These are phyloP conservation scores for Microvelia longipes DNA, from an alignment of 1,140 invertebrate genomes.

Conservation along the genomic window DNA sequence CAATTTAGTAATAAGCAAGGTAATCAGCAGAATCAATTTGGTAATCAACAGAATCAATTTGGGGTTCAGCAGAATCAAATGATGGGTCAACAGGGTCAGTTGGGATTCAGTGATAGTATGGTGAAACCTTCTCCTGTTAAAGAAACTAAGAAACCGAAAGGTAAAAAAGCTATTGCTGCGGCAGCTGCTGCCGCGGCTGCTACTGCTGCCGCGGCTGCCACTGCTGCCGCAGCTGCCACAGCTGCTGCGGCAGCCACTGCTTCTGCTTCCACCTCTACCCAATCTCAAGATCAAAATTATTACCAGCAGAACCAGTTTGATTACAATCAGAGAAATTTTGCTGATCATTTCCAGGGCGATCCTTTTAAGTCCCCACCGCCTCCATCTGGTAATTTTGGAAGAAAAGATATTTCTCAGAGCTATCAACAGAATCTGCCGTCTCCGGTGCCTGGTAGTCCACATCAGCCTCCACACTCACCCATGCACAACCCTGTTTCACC, in stretches of 20 bases:
- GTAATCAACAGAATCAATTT: background rate
- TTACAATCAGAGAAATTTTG: background rate
- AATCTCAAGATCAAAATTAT: background rate
- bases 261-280: background rate
- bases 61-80: too few relatives aligned
- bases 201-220: too few relatives aligned
- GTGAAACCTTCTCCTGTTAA: too few relatives aligned
- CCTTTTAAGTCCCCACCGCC: background rate
- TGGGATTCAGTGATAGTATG: too few relatives aligned
- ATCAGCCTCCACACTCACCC: background rate
- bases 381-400: background rate
- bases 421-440: background rate
- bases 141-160: too few relatives aligned
- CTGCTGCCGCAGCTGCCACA: too few relatives aligned
- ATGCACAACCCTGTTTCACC: background rate
- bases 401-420: background rate
- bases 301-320: background rate
- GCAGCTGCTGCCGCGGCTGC: too few relatives aligned
- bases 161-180: too few relatives aligned
- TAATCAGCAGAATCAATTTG: constrained; percentile 1
- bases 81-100: too few relatives aligned
- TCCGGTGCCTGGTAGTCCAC: background rate
- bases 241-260: too few relatives aligned
- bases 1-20: background rate
- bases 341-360: background rate